Evolutionary conservation across 1,140 invertebrate genomes (phyloP), one percentile per base, ranked within the genome.

Genomic region (Leptinotarsa defecta): DNA sequence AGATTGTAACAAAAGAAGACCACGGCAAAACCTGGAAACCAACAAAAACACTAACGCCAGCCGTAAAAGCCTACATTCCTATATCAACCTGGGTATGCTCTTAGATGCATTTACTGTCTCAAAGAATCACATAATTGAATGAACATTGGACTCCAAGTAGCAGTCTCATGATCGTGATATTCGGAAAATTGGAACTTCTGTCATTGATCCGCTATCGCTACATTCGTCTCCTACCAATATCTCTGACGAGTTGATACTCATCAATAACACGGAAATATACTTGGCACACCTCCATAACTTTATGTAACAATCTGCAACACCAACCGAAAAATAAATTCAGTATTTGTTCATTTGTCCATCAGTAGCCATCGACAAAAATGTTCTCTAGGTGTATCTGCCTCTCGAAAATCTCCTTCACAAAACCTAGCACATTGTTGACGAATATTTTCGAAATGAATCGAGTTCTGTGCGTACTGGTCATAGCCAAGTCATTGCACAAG

Each of bases 381-480:
- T 75, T 73, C 49, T 77, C 49, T 5, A 78, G 68, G 61, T 74
- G 74, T 61, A 74, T 76, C 22, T 78, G 67, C 65, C 34, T 68
- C 13, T 43, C 62, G 19, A 75, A 68, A 74, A 76, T 24, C 13
- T 49, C n/a, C 52, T 70, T 52, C n/a, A 61, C 8, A 20, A 72
- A 49, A 68, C 17, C 19, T 19, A 68, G 34, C 52, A 15, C 68
- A 5, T 34, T 71, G 65, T 34, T 76, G 61, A 67, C 34, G 22
- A 75, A 76, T 24, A 76, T 79, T 69, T 76, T 76, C 65, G 75
- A 79, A 6, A 76, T 79, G 73, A 79, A 79, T 71, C 71, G 64
- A 70, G 63, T 79, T 20, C 34, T 79, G 52, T 79, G 64, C 48
- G 49, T 79, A 43, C 70, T 79, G 17, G 73, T 79, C 24, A 75